Evolutionary conservation across 1,140 invertebrate genomes (phyloP).

Genomic region (Dryas iulia): DNA sequence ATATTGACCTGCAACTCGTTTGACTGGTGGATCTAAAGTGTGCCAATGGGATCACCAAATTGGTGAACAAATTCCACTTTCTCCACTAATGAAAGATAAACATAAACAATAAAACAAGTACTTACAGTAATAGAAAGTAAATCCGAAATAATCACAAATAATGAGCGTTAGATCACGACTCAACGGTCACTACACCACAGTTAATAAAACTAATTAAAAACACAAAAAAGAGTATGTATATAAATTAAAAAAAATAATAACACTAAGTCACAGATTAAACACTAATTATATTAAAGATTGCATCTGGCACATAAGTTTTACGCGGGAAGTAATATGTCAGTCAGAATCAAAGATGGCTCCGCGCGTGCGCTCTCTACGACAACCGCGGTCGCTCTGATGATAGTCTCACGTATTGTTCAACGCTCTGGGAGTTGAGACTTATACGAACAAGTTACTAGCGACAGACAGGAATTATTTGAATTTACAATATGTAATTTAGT

Average conservation of each 20-base stretch:
- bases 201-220: conserved; percentile 41
- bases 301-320: conserved; percentile 13
- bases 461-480: neutral
- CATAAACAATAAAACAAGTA: conserved; percentile 70
- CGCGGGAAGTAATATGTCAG: conserved; percentile 47
- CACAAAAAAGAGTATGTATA: conserved; percentile 8
- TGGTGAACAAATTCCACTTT: conserved; percentile 56
- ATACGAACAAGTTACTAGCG: neutral
- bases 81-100: conserved; percentile 64
- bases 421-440: neutral
- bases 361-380: conserved; percentile 66
- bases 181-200: conserved; percentile 53
- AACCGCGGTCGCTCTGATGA: conserved; percentile 52
- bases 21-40: conserved; percentile 38
- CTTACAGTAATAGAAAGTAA: conserved; percentile 78
- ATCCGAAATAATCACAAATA: conserved; percentile 65
- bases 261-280: conserved; percentile 41
- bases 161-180: conserved; percentile 61
- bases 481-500: neutral
- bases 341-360: conserved; percentile 46
- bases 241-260: conserved; percentile 37
- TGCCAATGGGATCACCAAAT: conserved; percentile 48
- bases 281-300: conserved; percentile 2
- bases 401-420: conserved; percentile 24
- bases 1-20: conserved; percentile 35